phyloP scores from a whole-genome alignment of 2,888 invertebrate species.

The Pollenia griseotomentosa region DNA sequence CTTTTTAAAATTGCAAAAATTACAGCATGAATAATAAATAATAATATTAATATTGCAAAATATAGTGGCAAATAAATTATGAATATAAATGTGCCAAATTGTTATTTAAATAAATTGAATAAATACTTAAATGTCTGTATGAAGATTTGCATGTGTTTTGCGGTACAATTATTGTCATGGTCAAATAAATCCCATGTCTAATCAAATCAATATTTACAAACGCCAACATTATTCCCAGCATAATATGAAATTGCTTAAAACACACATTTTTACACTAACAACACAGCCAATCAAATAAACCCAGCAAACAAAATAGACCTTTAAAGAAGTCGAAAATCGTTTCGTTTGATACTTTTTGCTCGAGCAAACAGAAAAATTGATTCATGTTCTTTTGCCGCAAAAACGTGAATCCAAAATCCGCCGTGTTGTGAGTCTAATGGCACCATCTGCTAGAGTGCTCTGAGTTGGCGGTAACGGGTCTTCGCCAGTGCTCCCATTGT shows the following conservation, averaged over 20 bases:
- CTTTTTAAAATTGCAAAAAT: too few species aligned
- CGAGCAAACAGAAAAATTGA: too few species aligned
- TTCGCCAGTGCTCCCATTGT: too few species aligned
- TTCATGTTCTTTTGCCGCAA: too few species aligned
- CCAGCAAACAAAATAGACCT: background rate
- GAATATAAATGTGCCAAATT: background rate
- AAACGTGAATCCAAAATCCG: too few species aligned
- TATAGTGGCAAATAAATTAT: conserved; percentile 9
- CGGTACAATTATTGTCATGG: conserved; percentile 38
- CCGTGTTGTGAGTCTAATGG: too few species aligned
- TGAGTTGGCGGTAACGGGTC: too few species aligned
- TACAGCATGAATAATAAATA: background rate
- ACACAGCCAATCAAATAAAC: background rate
- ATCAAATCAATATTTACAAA: conserved; percentile 61
- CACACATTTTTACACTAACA: background rate
- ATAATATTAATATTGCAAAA: background rate
- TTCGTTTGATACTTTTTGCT: too few species aligned
- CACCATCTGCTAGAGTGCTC: too few species aligned
- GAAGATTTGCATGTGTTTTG: conserved; percentile 18
- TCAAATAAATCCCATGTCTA: conserved; percentile 54
- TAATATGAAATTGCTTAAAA: background rate
- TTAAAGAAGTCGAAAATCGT: too few species aligned
- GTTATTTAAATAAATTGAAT: background rate
- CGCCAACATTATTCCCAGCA: background rate
- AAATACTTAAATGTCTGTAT: background rate